phyloP scores from a whole-genome alignment of 2,113 vertebrate species.

The Thunnus maccoyii region DNA sequence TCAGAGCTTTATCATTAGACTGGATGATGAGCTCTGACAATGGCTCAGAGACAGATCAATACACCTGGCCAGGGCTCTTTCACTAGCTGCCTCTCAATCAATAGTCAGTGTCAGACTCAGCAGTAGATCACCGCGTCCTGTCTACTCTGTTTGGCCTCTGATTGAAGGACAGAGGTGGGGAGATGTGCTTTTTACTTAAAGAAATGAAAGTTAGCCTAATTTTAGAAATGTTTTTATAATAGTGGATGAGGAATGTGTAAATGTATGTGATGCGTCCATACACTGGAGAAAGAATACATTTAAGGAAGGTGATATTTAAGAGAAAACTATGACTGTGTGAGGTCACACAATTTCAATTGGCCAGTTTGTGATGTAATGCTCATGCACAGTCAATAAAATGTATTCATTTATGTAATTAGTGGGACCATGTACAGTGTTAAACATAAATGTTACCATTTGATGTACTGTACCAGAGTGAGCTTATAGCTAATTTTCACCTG shows the following conservation, averaged over 20 bases:
- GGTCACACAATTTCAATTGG: too few species aligned
- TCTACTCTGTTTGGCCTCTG: background rate
- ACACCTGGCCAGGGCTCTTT: conserved; percentile 64
- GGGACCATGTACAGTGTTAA: too few species aligned
- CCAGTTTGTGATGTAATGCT: background rate
- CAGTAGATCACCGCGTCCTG: background rate
- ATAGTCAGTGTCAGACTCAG: conserved; percentile 33
- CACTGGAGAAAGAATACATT: too few species aligned
- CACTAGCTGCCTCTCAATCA: conserved; percentile 33
- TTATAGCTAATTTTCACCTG: too few species aligned
- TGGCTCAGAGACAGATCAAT: conserved; percentile 88
- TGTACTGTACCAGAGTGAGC: too few species aligned
- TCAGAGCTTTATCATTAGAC: conserved; percentile 91
- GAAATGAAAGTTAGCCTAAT: background rate
- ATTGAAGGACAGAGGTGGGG: background rate
- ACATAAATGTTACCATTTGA: too few species aligned
- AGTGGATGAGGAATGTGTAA: too few species aligned
- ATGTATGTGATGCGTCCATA: too few species aligned
- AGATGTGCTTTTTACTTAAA: background rate
- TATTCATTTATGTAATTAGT: too few species aligned
- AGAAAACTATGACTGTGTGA: too few species aligned
- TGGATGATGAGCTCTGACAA: conserved; percentile 93
- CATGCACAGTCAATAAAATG: background rate
- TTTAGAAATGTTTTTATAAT: too few species aligned
- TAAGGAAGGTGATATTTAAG: too few species aligned